A percentile compares a stretch with the other conserved stretches of the same genome.
Conservation (phyloP, 1,140 invertebrate species). For the Dufourea novaeangliae region DNA sequence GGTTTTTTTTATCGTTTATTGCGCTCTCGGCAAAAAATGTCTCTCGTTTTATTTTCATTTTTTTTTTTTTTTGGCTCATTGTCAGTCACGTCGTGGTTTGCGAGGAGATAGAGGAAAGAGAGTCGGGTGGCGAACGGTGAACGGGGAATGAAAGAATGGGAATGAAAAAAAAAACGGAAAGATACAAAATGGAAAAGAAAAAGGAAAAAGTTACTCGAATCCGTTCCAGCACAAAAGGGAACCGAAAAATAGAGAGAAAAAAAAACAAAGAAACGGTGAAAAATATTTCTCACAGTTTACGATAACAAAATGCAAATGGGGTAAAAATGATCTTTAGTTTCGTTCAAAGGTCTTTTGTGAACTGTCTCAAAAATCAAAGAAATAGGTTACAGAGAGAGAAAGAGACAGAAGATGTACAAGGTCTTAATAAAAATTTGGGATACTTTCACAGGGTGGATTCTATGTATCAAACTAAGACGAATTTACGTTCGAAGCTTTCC, state of each 20-base stretch:
- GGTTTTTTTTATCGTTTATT: slow-evolving; percentile 63
- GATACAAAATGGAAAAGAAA: slow-evolving; percentile 23
- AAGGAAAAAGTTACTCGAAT: neutral
- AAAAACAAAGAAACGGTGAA: too few relatives aligned
- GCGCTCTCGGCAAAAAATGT: slow-evolving; percentile 73
- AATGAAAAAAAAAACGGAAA: slow-evolving; percentile 43
- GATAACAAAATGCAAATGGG: slow-evolving; percentile 37
- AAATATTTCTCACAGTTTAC: neutral
- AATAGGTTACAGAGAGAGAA: neutral
- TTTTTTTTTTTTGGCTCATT: slow-evolving; percentile 47
- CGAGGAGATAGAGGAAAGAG: slow-evolving; percentile 53
- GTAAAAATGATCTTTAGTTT: neutral
- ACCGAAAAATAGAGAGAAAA: slow-evolving; percentile 24
- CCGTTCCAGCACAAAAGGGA: neutral
- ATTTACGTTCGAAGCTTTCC: too few relatives aligned
- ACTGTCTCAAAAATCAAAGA: slow-evolving; percentile 3
- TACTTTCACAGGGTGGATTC: too few relatives aligned
- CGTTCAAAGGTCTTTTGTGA: neutral
- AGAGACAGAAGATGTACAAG: too few relatives aligned
- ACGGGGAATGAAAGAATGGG: slow-evolving; percentile 19
- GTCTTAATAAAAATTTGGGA: too few relatives aligned
- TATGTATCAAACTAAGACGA: too few relatives aligned
- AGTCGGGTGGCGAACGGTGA: slow-evolving; percentile 55
- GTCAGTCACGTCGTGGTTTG: slow-evolving; percentile 68
- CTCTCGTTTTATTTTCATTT: slow-evolving; percentile 52